Conservation (phyloP, 1,140 invertebrate genomes). For the Drosophila dunni region DNA sequence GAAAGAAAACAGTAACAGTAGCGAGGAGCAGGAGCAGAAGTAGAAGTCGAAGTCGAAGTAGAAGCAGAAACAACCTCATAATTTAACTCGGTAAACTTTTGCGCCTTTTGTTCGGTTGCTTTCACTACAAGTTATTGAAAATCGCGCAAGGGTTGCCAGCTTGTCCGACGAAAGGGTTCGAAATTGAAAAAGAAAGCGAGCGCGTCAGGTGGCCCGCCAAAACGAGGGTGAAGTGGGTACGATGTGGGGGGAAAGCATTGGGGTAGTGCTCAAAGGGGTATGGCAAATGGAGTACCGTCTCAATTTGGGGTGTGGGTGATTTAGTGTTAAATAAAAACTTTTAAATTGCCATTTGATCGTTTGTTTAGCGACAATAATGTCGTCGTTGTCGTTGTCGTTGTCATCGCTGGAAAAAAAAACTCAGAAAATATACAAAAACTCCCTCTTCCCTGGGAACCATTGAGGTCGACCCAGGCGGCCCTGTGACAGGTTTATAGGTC, state of each 20-base stretch:
- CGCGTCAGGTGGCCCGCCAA: constrained; percentile 66
- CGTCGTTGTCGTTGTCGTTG: constrained; percentile 56
- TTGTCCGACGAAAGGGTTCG: constrained; percentile 64
- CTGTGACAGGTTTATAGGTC: constrained; percentile 80
- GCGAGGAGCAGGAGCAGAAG: constrained; percentile 26
- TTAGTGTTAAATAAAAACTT: constrained; percentile 84
- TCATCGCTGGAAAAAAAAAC: constrained; percentile 12
- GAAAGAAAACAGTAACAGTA: constrained; percentile 36
- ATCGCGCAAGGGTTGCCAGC: constrained; percentile 72
- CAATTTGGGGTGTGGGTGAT: constrained; percentile 76
- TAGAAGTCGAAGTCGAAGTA: constrained; percentile 1
- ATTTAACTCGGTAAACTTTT: constrained; percentile 81
- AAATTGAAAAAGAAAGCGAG: constrained; percentile 80
- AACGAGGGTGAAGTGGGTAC: constrained; percentile 28
- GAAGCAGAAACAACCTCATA: constrained; percentile 70
- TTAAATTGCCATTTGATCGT: constrained; percentile 84
- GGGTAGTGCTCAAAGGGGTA: background rate
- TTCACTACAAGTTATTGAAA: constrained; percentile 79
- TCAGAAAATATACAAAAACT: too few species aligned
- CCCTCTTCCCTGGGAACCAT: background rate
- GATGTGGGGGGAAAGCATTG: background rate
- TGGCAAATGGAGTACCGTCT: constrained; percentile 33
- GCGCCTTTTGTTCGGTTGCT: constrained; percentile 76
- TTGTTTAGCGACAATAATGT: constrained; percentile 84
- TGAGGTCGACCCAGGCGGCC: constrained; percentile 26